These are phyloP conservation scores for Alexandromys fortis DNA, from an alignment of 2,113 vertebrate species.

Conservation along the genomic window DNA sequence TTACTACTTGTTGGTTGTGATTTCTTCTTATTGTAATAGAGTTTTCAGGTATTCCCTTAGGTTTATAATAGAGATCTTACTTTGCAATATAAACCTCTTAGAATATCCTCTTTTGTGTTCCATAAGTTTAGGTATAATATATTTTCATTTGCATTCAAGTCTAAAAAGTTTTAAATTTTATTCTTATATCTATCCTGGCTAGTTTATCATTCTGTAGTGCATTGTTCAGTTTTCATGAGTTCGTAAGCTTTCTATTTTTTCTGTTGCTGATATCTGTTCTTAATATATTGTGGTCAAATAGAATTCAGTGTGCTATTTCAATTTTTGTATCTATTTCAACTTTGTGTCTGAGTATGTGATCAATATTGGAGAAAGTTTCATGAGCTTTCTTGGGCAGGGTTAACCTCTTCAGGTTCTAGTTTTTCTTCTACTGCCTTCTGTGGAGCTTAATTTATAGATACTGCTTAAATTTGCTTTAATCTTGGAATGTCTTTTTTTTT, in stretches of 20 bases:
- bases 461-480: not conserved
- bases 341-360: not conserved
- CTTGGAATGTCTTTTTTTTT: not conserved
- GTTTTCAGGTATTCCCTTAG: not conserved
- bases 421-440: not conserved
- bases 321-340: not conserved
- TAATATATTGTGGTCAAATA: not conserved
- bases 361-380: not conserved
- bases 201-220: not conserved
- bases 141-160: not conserved
- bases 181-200: not conserved
- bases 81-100: not conserved
- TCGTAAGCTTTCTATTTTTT: not conserved
- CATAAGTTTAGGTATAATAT: not conserved
- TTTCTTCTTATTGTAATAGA: not conserved
- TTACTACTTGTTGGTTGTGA: not conserved
- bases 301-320: not conserved
- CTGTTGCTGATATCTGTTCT: not conserved
- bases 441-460: not conserved
- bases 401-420: not conserved
- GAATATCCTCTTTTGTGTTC: not conserved
- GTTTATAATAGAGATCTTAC: not conserved
- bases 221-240: not conserved
- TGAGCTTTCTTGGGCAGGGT: not conserved
- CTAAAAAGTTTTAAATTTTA: not conserved